Conservation (phyloP, 2,113 vertebrate species). For the Prolemur simus region DNA sequence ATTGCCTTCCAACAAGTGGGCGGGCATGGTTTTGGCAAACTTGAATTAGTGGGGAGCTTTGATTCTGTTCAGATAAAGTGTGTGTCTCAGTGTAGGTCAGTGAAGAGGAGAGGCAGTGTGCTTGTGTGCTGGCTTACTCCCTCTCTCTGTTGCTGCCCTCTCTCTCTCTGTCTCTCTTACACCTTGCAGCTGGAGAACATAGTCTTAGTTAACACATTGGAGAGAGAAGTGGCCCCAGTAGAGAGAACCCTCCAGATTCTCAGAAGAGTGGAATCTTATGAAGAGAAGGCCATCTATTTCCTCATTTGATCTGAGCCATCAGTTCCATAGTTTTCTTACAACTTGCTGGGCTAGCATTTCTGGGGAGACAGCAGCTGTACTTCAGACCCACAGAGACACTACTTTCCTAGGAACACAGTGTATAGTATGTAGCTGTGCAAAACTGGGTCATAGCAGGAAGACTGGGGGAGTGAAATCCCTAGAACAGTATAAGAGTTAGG, state of each 20-base stretch:
- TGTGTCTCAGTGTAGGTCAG: not conserved
- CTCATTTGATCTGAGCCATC: not conserved
- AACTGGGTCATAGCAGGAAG: not conserved
- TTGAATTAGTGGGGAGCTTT: not conserved
- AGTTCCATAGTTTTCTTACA: not conserved
- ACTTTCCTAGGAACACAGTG: not conserved
- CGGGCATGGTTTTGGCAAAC: not conserved
- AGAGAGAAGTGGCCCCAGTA: not conserved
- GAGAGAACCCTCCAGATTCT: not conserved
- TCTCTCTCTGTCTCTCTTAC: not conserved
- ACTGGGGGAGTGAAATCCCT: not conserved
- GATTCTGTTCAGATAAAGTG: not conserved
- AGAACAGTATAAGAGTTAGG: not conserved
- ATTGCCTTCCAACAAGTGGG: not conserved
- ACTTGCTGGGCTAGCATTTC: not conserved
- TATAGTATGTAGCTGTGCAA: not conserved
- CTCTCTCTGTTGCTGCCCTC: too few species aligned
- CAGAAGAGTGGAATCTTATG: not conserved
- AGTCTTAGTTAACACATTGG: not conserved
- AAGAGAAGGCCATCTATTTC: not conserved
- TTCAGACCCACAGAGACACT: not conserved
- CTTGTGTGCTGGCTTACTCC: not conserved
- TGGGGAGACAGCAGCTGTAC: not conserved
- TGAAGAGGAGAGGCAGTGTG: not conserved
- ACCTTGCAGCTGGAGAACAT: not conserved